Evolutionary conservation across 2,888 invertebrate genomes (phyloP), one percentile per base, ranked within the genome.

Genomic region (Calliscelio sp.): DNA sequence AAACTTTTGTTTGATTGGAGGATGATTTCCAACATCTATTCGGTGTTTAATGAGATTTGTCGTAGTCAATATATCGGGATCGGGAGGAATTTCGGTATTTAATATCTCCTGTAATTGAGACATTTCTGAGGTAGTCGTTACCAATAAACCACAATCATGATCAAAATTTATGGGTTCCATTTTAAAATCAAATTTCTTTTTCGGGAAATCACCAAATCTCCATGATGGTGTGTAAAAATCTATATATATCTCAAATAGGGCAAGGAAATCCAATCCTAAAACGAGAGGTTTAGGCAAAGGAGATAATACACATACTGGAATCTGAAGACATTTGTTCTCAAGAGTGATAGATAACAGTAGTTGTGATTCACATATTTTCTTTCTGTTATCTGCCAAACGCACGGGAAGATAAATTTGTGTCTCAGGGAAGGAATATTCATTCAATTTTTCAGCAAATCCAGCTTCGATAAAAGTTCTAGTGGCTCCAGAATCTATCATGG

Each of bases 1-100:
- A 8, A 55, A 55, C 16, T 55, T 55, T 55, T 55, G 55, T 55
- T 51, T 51, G 3, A 46, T 46, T 2, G 44, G 44, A 2, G n/a
- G 44, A 18, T 46, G n/a, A 46, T 8, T 8, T 1, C 5, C 44
- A 8, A 46, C 18, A 18, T 46, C 44, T 5, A 46, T 46, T 10
- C 5, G 11, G n/a, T 46, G 44, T 16, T n/a, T 0, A 46, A 46
- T 46, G 1, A 46, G 2, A n/a, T 1, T 10, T 5, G 44, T 2
- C 44, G 16, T 18, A 5, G 14, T 1, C 7, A 46, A 1, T 8
- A n/a, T 18, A n/a, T n/a, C n/a, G n/a, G n/a, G n/a, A 46, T n/a
- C n/a, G n/a, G n/a, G n/a, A n/a, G n/a, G n/a, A n/a, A n/a, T n/a
- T n/a, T n/a, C n/a, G n/a, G n/a, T n/a, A n/a, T n/a, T n/a, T n/a